Evolutionary conservation across 2,797 vertebrate genomes (phyloP).

Genomic region (Erethizon dorsatum): DNA sequence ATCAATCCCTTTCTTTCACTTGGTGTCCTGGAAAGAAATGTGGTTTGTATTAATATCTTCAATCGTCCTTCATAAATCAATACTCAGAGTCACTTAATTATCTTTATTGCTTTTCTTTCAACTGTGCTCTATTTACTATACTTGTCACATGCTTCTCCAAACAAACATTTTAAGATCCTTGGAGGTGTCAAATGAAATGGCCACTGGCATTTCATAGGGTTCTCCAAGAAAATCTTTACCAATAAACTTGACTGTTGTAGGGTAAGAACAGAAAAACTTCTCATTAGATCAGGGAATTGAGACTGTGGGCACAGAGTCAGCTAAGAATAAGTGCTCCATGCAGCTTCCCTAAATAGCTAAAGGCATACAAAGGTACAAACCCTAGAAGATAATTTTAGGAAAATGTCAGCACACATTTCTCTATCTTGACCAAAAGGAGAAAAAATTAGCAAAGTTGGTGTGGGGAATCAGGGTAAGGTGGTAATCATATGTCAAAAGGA

Average conservation of each 20-base stretch:
- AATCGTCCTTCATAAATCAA: constrained; percentile 38
- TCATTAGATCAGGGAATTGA: neutral
- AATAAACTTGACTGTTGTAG: neutral
- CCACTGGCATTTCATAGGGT: neutral
- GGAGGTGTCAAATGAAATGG: constrained; percentile 36
- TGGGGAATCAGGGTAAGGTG: neutral
- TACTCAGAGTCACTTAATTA: constrained; percentile 47
- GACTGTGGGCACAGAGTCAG: neutral
- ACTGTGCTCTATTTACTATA: constrained; percentile 8
- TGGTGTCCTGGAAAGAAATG: constrained; percentile 59
- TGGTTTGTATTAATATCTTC: constrained; percentile 69
- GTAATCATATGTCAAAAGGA: neutral
- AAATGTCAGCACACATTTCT: neutral
- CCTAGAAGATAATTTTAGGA: neutral
- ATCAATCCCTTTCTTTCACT: constrained; percentile 37
- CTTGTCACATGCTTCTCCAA: constrained; percentile 49
- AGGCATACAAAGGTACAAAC: neutral
- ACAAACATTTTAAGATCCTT: constrained; percentile 22
- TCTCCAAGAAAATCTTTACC: neutral
- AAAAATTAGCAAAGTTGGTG: neutral
- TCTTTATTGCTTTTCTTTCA: constrained; percentile 68
- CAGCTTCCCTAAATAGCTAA: neutral
- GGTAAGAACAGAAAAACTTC: neutral
- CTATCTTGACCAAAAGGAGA: neutral
- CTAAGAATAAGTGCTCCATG: too few species aligned